phyloP scores from a whole-genome alignment of 2,888 invertebrate genomes.

The Ormyrus labotus region DNA sequence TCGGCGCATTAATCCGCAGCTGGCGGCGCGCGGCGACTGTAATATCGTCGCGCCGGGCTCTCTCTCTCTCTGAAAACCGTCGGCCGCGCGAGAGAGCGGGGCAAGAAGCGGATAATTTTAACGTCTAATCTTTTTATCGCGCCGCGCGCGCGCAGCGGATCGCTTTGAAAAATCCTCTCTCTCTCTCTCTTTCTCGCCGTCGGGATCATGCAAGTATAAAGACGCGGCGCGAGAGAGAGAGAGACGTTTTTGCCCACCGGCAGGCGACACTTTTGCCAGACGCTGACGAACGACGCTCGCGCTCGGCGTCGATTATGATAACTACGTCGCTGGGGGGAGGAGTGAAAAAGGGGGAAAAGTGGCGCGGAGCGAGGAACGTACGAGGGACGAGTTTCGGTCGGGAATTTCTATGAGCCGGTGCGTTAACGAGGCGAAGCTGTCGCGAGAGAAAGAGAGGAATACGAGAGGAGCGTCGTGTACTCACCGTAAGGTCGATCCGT shows the following conservation, averaged over 20 bases:
- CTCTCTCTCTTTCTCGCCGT: background rate
- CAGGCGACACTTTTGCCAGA: slow-evolving; percentile 53
- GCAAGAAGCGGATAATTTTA: slow-evolving; percentile 59
- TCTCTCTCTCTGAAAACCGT: slow-evolving; percentile 12
- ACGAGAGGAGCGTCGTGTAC: slow-evolving; percentile 56
- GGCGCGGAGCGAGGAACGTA: background rate
- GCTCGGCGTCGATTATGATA: slow-evolving; percentile 53
- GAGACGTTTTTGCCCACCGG: slow-evolving; percentile 64
- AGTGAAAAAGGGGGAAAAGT: background rate
- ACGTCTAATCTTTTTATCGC: slow-evolving; percentile 53
- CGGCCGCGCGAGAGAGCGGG: background rate
- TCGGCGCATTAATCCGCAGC: slow-evolving; percentile 21
- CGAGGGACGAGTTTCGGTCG: slow-evolving; percentile 20
- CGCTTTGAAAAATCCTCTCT: slow-evolving; percentile 23
- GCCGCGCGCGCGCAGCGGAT: slow-evolving; percentile 9
- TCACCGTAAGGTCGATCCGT: slow-evolving; percentile 74
- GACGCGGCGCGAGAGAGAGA: slow-evolving; percentile 42
- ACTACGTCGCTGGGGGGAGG: slow-evolving; percentile 3
- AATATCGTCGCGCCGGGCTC: background rate
- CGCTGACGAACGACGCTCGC: slow-evolving; percentile 52
- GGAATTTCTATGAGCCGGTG: slow-evolving; percentile 46
- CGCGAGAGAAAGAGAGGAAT: background rate
- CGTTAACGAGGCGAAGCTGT: slow-evolving; percentile 41
- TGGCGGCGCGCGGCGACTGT: background rate
- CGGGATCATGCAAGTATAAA: slow-evolving; percentile 55